Percentiles rank a stretch among this genome's conserved stretches.
Evolutionary conservation across 2,797 vertebrate species (phyloP).

Genomic region (Anisognathus igniventris): DNA sequence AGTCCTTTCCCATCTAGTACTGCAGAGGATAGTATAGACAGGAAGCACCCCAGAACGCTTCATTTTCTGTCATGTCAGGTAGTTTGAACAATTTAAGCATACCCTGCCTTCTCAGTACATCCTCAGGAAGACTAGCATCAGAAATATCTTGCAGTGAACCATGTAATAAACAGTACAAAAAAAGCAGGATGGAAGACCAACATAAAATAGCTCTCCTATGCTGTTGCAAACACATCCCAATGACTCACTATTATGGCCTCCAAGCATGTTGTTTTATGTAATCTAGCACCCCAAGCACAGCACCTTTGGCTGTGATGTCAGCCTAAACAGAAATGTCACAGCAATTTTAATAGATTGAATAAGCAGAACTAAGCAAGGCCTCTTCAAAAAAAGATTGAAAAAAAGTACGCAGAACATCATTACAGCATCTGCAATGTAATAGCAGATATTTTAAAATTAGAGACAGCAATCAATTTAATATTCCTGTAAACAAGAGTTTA

Average conservation of each 20-base stretch:
- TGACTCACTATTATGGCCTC: background rate
- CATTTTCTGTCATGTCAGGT: background rate
- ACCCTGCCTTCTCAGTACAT: background rate
- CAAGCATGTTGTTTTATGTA: background rate
- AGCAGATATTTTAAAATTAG: background rate
- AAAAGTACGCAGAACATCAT: background rate
- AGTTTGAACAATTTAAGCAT: background rate
- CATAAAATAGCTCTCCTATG: background rate
- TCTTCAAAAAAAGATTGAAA: background rate
- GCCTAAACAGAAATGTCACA: background rate
- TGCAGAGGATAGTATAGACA: background rate
- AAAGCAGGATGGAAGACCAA: background rate
- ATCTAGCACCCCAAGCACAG: background rate
- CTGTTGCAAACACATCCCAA: background rate
- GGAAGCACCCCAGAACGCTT: background rate
- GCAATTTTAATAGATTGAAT: background rate
- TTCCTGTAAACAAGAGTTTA: background rate
- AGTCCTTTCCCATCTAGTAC: background rate
- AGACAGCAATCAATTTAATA: background rate
- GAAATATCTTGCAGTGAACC: background rate
- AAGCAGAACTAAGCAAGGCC: background rate
- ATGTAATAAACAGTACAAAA: background rate
- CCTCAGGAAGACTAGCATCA: background rate
- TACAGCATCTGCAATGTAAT: background rate
- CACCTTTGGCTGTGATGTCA: background rate